phyloP scores from a whole-genome alignment of 2,888 invertebrate genomes.

The Phasia obesa region DNA sequence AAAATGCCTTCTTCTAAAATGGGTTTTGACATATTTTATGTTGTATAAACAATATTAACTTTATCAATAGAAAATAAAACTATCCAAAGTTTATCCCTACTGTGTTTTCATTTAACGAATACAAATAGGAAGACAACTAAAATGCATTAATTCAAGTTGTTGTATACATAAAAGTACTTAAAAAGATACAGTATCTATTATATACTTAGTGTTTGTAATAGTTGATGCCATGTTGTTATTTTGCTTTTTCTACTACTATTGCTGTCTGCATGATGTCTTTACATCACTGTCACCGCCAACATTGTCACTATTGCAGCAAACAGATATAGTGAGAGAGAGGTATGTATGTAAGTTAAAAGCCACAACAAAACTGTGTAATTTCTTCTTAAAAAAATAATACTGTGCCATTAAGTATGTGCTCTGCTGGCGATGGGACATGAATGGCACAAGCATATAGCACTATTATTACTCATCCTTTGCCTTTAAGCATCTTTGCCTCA shows the following conservation, averaged over 20 bases:
- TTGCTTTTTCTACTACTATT: constrained; percentile 31
- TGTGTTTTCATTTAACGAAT: background rate
- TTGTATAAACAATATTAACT: too few species aligned
- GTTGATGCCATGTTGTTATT: constrained; percentile 44
- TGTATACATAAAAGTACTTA: constrained; percentile 22
- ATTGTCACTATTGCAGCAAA: constrained; percentile 55
- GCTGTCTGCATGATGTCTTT: constrained; percentile 63
- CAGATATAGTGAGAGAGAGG: constrained; percentile 24
- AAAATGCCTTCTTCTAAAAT: too few species aligned
- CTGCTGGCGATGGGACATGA: constrained; percentile 17
- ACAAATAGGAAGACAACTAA: constrained; percentile 35
- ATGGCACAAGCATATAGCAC: background rate
- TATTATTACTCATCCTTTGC: background rate
- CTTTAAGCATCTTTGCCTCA: background rate
- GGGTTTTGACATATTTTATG: too few species aligned
- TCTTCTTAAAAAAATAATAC: constrained; percentile 40
- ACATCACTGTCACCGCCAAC: constrained; percentile 68
- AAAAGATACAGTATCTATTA: constrained; percentile 29
- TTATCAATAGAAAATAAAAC: too few species aligned
- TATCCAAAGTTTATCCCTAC: background rate
- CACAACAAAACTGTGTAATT: constrained; percentile 63
- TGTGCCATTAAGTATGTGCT: constrained; percentile 26
- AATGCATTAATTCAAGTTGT: constrained; percentile 24
- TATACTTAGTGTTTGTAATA: constrained; percentile 5
- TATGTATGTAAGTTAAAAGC: constrained; percentile 57